Base-by-base conservation (phyloP, 2,888 invertebrate species). In the Balanococcus diminutus region DNA sequence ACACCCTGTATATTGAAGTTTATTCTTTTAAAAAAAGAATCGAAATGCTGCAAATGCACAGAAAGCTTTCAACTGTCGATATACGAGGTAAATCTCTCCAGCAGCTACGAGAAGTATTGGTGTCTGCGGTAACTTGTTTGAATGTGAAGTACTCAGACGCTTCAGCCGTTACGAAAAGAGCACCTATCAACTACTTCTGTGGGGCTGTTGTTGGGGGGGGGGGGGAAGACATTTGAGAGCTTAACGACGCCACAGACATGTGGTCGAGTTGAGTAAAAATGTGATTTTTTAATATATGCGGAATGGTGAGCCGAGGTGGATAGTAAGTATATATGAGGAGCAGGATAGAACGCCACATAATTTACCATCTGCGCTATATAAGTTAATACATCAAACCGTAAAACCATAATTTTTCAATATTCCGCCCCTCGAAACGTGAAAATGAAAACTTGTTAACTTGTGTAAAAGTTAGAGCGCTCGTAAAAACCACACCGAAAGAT, bases 371-470 rank as follows among this genome's bases (percentile, higher is more conserved):
- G 61, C 28, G 25, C 4, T 67, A 28, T 67, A 11, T 28, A 67
- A 67, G 61, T 67, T 67, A 67, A 67, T 67, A 25, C 61, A 67
- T 67, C 61, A 67, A 67, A 67, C 61, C 61, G 28, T 67, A 67
- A 67, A 67, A 67, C 32, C 22, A 19, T 75, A 75, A 75, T 75
- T 75, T 75, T 75, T 75, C 75, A 75, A 75, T 75, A 75, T 75
- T 75, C n/a, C n/a, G 75, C 31, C 11, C 28, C 28, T 67, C 75
- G 32, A 75, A 31, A 75, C 75, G 75, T 75, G 75, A 75, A 75
- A 75, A 75, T 32, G 75, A 75, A 75, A 75, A 75, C 32, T 75
- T 75, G 75, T 75, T 75, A 75, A 75, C 32, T 75, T 8, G 28
- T 28, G 19, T 75, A 75, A 75, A 75, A 75, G 75, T 75, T 75